A percentile compares a stretch with the other conserved stretches of the same genome.
Conservation (phyloP, 2,888 invertebrate species). For the Lordiphosa fenestrarum region DNA sequence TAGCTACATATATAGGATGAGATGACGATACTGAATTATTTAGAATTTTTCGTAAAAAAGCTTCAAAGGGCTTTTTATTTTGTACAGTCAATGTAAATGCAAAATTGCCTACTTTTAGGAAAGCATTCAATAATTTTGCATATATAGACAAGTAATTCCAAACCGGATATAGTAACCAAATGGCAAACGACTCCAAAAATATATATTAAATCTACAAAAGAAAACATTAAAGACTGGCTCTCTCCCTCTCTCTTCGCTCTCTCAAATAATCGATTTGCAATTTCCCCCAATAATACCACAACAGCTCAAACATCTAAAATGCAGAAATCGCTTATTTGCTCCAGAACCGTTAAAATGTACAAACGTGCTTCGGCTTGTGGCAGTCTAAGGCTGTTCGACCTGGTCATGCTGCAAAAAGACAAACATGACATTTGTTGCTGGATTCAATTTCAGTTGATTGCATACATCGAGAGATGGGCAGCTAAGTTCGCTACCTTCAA, state of each 20-base stretch:
- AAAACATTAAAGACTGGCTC: too few species aligned
- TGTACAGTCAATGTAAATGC: too few species aligned
- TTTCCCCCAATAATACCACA: slow-evolving; percentile 33
- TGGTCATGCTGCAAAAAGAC: slow-evolving; percentile 57
- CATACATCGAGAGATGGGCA: slow-evolving; percentile 30
- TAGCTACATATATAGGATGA: too few species aligned
- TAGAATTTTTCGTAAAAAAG: too few species aligned
- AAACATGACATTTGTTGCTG: slow-evolving; percentile 69
- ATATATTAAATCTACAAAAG: too few species aligned
- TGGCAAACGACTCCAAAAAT: too few species aligned
- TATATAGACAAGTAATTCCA: too few species aligned
- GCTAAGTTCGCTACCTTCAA: slow-evolving; percentile 25
- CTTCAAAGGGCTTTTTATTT: too few species aligned
- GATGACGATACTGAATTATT: too few species aligned
- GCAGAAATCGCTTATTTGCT: slow-evolving; percentile 72
- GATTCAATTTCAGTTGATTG: slow-evolving; percentile 72
- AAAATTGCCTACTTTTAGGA: too few species aligned
- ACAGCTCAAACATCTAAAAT: slow-evolving; percentile 66
- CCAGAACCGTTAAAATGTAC: slow-evolving; percentile 67
- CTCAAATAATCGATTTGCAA: slow-evolving; percentile 52
- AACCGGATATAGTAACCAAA: too few species aligned
- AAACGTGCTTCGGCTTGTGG: slow-evolving; percentile 26
- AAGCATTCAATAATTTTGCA: too few species aligned
- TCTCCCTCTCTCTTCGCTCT: neutral
- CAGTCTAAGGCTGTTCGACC: slow-evolving; percentile 14